Conservation (phyloP, 2,113 vertebrate species). For the Dipodomys ordii region DNA sequence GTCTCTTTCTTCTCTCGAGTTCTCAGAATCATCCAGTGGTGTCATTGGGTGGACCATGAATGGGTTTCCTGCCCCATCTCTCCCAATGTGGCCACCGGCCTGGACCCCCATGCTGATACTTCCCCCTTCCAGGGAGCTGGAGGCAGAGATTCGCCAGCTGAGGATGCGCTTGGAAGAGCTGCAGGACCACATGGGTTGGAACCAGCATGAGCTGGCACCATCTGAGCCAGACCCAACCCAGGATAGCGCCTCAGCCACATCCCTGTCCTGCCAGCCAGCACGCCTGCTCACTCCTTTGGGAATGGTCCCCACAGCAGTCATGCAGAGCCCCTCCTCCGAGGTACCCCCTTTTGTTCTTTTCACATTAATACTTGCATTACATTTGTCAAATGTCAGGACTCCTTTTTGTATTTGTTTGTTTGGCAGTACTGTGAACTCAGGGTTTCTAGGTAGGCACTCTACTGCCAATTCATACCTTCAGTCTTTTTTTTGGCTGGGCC, state of each 20-base stretch:
- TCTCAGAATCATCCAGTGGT: background rate
- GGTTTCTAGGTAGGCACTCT: no score
- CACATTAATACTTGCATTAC: background rate
- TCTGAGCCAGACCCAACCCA: background rate
- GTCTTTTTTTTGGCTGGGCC: no score
- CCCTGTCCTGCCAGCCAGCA: background rate
- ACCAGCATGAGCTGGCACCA: background rate
- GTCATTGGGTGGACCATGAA: accelerated
- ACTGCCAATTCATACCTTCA: no score
- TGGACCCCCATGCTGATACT: background rate
- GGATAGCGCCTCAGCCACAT: background rate
- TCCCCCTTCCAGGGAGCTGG: conserved; percentile 88
- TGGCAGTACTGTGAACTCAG: no score
- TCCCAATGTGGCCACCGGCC: accelerated
- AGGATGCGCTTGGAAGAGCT: conserved; percentile 91
- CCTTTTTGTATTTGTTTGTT: no score
- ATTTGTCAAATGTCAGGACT: background rate
- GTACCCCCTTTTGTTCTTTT: conserved; percentile 76
- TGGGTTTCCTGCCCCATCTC: background rate
- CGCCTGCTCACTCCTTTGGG: conserved; percentile 12
- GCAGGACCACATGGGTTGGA: conserved; percentile 87
- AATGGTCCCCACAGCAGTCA: accelerated
- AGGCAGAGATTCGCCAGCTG: conserved; percentile 91
- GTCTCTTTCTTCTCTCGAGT: background rate
- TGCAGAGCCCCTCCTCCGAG: conserved; percentile 75